A percentile compares a stretch with the other conserved stretches of the same genome.
Conservation (phyloP, 1,140 invertebrate genomes). For the Eciton burchellii region DNA sequence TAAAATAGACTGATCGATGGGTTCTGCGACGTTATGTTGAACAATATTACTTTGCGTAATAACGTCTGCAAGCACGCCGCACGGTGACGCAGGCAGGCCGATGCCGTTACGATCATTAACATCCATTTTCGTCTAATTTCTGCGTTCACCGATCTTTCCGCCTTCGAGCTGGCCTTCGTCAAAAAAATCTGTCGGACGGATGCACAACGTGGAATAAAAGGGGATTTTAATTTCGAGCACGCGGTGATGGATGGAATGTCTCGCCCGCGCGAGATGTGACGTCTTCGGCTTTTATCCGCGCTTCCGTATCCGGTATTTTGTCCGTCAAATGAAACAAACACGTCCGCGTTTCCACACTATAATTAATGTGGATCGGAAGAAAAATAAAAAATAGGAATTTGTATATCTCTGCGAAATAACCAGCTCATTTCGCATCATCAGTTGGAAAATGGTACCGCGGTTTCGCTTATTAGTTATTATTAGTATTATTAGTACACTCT, state of each 20-base stretch:
- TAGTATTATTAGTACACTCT: background rate
- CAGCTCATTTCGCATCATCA: background rate
- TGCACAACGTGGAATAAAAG: slow-evolving; percentile 3
- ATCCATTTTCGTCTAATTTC: slow-evolving; percentile 7
- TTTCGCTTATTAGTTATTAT: background rate
- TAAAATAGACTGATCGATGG: slow-evolving; percentile 72
- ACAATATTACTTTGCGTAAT: slow-evolving; percentile 68
- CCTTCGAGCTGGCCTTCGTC: background rate
- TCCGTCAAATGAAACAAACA: background rate
- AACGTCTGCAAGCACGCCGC: slow-evolving; percentile 23
- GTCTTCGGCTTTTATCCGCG: background rate
- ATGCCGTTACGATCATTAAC: slow-evolving; percentile 23
- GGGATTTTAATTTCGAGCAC: slow-evolving; percentile 37
- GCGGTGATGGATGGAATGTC: slow-evolving; percentile 37
- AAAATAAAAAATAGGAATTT: slow-evolving; percentile 38
- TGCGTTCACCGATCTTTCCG: background rate
- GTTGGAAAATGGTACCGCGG: background rate
- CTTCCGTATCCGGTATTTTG: slow-evolving; percentile 5
- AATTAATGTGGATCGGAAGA: background rate
- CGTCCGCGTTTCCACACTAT: background rate
- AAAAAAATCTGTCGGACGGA: background rate
- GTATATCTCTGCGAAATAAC: background rate
- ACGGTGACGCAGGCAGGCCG: background rate
- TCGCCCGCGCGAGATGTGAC: background rate
- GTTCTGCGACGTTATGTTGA: slow-evolving; percentile 41